Base-by-base conservation (phyloP, 2,888 invertebrate species). In the Eurois occulta region DNA sequence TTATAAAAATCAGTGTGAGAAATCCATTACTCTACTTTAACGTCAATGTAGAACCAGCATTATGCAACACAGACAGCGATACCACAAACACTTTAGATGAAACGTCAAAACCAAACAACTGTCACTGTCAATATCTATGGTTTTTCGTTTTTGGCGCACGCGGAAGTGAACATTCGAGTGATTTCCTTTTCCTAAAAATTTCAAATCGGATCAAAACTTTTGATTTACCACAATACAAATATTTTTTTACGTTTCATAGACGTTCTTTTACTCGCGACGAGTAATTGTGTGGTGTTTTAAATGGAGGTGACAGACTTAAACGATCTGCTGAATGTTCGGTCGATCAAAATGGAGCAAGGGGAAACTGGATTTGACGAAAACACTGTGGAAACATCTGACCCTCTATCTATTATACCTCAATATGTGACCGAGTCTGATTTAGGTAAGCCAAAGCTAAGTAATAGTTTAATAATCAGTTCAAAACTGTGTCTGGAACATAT, bases 341-440 rank as follows among this genome's bases (percentile, higher is more conserved):
- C 93, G 35, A 95, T 96, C 81, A 96, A 96, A 93, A 96, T 96
- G 96, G 96, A 96, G 91, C 94, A 91, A 70, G 89, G 86, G 21
- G 95, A 95, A 72, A 91, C 90, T 82, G 90, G 79, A 52, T 96
- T 94, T 86, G 94, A 93, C 46, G 94, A 94, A 78, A 92, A 87
- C 41, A 80, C 91, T 8, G 93, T 92, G 1, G 96, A 95, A 80
- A 84, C 91, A 5, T 86, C 93, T 0, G 95, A 96, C 88, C 91
- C 95, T 8, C 76, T 95, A 65, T 92, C 96, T 16, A 93, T 96
- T n/a, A 94, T 97, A 52, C 95, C 95, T 4, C 96, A 97, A 77
- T 97, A 96, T 80, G 97, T 96, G 8, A 94, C 95, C 0, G 97
- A 97, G 80, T 93, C 95, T 2, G 97, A 97, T 87, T 91, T 97